Conservation (phyloP, 2,888 invertebrate genomes). For the Philereme transversata region DNA sequence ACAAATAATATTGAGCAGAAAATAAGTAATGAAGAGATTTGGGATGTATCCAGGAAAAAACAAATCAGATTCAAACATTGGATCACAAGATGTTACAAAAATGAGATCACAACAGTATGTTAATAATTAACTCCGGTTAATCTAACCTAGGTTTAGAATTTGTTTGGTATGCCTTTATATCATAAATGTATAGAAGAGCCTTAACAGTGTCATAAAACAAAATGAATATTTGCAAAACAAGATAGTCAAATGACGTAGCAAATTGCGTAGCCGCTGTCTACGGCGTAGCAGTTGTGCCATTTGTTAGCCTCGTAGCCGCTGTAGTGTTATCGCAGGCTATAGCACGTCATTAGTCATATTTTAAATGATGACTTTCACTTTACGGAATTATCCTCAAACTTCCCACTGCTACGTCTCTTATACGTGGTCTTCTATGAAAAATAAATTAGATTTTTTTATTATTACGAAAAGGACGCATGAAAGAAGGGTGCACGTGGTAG, state of each 20-base stretch:
- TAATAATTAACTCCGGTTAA: conserved; percentile 18
- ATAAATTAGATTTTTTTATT: no score
- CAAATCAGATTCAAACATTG: conserved; percentile 32
- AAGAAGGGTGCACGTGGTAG: background rate
- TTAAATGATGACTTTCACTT: background rate
- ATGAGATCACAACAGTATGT: conserved; percentile 30
- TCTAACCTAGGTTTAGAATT: background rate
- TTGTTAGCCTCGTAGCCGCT: background rate
- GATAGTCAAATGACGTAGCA: conserved; percentile 4
- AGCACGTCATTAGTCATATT: conserved; percentile 3
- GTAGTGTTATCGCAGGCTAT: background rate
- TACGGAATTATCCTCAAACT: no score
- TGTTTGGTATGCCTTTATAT: conserved; percentile 1
- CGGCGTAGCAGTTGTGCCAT: conserved; percentile 2
- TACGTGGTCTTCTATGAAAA: no score
- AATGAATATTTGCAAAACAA: background rate
- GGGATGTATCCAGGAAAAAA: conserved; percentile 3
- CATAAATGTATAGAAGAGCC: no score
- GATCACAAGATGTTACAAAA: conserved; percentile 16
- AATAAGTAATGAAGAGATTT: conserved; percentile 26
- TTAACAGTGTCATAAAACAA: no score
- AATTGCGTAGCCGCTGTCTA: conserved; percentile 13
- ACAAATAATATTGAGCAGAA: conserved; percentile 23
- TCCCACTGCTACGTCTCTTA: no score
- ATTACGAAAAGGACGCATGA: background rate